Percentiles rank a stretch among this genome's conserved stretches.
Conservation (phyloP, 64 coral and sea anemone species). For the Catalaphyllia jardinei region DNA sequence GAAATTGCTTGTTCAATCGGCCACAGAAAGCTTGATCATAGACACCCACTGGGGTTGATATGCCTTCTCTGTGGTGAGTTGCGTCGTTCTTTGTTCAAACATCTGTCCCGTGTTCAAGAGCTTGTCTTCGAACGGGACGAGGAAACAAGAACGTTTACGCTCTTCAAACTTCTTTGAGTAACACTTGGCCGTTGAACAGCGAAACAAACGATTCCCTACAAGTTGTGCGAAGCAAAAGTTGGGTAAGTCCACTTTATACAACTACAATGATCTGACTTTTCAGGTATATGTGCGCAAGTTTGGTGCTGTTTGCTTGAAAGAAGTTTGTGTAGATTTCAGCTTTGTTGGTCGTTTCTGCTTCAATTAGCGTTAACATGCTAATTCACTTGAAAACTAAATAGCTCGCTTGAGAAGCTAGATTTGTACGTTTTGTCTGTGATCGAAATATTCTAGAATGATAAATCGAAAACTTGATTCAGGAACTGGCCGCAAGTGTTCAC, state of each 20-base stretch:
- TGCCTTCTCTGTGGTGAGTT: background rate
- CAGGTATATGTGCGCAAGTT: background rate
- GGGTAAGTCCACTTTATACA: background rate
- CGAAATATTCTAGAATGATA: background rate
- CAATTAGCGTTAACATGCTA: conserved; percentile 1
- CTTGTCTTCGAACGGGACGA: conserved; percentile 51
- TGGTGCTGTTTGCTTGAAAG: background rate
- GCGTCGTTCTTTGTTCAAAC: background rate
- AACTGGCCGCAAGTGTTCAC: background rate
- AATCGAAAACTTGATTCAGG: background rate
- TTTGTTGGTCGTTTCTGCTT: background rate
- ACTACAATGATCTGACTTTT: background rate
- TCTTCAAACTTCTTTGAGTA: background rate
- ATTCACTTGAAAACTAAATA: conserved; percentile 1
- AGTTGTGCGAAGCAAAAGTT: background rate
- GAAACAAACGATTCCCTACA: background rate
- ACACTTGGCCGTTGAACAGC: conserved; percentile 30
- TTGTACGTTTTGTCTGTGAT: background rate
- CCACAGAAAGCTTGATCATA: background rate
- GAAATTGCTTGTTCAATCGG: background rate
- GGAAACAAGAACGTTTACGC: conserved; percentile 24
- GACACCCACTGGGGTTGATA: background rate
- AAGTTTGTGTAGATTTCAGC: background rate
- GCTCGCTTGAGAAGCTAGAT: background rate
- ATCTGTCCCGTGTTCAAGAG: conserved; percentile 18